phyloP scores from a whole-genome alignment of 64 coral and sea anemone species.

The Porites australiensis region DNA sequence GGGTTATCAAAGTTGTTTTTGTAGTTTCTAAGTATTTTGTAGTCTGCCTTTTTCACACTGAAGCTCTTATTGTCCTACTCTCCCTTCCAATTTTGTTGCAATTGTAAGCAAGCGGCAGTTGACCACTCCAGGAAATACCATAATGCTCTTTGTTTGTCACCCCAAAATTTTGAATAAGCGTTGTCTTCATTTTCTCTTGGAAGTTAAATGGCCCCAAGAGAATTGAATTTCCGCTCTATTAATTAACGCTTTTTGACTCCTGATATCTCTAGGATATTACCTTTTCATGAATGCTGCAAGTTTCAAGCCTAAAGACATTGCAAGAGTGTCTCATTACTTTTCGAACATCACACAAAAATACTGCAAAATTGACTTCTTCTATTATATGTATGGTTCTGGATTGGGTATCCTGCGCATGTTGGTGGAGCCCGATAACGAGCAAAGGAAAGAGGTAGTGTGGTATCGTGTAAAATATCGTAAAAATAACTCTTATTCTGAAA shows the following conservation, averaged over 20 bases:
- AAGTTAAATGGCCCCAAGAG: too few species aligned
- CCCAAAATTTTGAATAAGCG: too few species aligned
- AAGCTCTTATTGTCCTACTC: too few species aligned
- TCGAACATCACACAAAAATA: slow-evolving; percentile 46
- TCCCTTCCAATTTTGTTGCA: too few species aligned
- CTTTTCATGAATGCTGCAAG: slow-evolving; percentile 72
- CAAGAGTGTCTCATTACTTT: slow-evolving; percentile 22
- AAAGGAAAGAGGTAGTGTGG: background rate
- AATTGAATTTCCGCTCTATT: too few species aligned
- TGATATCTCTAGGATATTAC: slow-evolving; percentile 63
- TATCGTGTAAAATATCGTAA: background rate
- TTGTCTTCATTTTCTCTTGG: too few species aligned
- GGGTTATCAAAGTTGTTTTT: too few species aligned
- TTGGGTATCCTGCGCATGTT: slow-evolving; percentile 74
- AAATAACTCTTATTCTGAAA: background rate
- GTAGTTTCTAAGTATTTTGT: too few species aligned
- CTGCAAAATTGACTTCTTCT: slow-evolving; percentile 92
- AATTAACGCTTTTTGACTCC: background rate
- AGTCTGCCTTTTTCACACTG: too few species aligned
- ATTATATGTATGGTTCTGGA: slow-evolving; percentile 83
- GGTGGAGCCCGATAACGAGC: slow-evolving; percentile 34
- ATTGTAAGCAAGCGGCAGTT: too few species aligned
- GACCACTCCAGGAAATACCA: too few species aligned
- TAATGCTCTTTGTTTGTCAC: too few species aligned
- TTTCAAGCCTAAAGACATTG: slow-evolving; percentile 45